These are phyloP conservation scores for Perca flavescens DNA, from an alignment of 2,113 vertebrate species.

Conservation along the genomic window DNA sequence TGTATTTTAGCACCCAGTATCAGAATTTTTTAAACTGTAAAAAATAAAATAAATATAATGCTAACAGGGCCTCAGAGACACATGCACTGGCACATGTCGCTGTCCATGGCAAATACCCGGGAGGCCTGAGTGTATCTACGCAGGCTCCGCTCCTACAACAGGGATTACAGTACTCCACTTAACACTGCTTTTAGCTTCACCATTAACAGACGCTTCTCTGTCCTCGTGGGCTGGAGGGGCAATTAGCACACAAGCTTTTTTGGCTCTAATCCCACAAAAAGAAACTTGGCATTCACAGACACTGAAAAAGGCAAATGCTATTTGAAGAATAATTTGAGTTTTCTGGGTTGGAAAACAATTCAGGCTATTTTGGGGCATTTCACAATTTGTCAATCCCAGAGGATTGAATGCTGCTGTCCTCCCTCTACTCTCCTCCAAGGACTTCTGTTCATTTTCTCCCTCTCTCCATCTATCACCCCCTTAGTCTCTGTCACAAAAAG, in stretches of 20 bases:
- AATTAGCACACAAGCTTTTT: constrained; percentile 61
- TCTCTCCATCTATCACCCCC: constrained; percentile 50
- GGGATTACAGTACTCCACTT: constrained; percentile 39
- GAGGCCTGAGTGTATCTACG: not conserved
- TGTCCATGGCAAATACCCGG: constrained; percentile 11
- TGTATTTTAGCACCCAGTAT: not conserved
- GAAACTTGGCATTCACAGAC: constrained; percentile 32
- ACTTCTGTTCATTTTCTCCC: constrained; percentile 40
- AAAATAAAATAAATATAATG: constrained; percentile 16
- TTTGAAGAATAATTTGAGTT: constrained; percentile 55
- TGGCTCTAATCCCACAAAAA: constrained; percentile 52
- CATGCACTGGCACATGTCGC: not conserved
- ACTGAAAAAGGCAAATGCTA: constrained; percentile 38
- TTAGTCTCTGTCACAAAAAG: constrained; percentile 50
- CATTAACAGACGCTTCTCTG: constrained; percentile 45
- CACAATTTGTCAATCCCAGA: constrained; percentile 57
- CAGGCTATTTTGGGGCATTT: constrained; percentile 60
- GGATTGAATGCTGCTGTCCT: constrained; percentile 44
- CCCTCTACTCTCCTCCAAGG: constrained; percentile 34
- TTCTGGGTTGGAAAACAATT: constrained; percentile 60
- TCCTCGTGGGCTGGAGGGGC: constrained; percentile 44
- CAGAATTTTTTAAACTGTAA: constrained; percentile 6
- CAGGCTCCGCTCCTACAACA: constrained; percentile 3
- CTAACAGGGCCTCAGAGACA: constrained; percentile 29
- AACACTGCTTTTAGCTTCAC: constrained; percentile 41